Conservation (phyloP, 2,888 invertebrate genomes). For the Idaea dimidiata region DNA sequence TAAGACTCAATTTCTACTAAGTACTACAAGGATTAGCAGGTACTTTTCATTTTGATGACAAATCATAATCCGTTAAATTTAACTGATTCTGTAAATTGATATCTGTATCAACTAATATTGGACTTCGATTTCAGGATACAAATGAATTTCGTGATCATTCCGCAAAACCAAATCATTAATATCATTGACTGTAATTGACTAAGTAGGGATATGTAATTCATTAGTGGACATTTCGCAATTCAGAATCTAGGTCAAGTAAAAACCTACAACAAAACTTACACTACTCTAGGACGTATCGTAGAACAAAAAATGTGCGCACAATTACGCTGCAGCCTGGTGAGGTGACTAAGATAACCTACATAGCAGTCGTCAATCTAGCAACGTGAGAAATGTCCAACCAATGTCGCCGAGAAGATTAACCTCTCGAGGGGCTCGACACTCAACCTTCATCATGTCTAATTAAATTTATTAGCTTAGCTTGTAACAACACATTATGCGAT, state of each 20-base stretch:
- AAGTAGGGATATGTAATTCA: not conserved
- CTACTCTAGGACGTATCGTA: slow-evolving; percentile 8
- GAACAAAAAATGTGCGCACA: slow-evolving; percentile 19
- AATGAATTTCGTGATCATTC: not conserved
- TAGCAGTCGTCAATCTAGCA: slow-evolving; percentile 51
- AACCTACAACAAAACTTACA: slow-evolving; percentile 39
- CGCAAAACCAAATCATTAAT: not conserved
- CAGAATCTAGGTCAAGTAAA: slow-evolving; percentile 51
- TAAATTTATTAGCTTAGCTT: slow-evolving; percentile 21
- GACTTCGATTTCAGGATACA: too few relatives aligned
- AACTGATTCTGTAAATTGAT: not conserved
- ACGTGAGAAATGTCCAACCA: slow-evolving; percentile 45
- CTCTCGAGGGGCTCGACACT: slow-evolving; percentile 40
- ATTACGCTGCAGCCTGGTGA: slow-evolving; percentile 30
- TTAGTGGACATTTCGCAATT: slow-evolving; percentile 37
- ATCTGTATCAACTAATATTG: not conserved
- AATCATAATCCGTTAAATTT: not conserved
- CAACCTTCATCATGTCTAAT: slow-evolving; percentile 37
- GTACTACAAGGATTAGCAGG: not conserved
- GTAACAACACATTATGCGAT: not conserved
- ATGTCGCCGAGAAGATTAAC: slow-evolving; percentile 54
- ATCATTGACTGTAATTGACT: not conserved
- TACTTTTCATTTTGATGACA: not conserved
- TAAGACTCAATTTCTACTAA: not conserved
- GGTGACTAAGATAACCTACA: slow-evolving; percentile 45